Conservation (phyloP, 2,797 vertebrate genomes). For the Diplodus sargus region DNA sequence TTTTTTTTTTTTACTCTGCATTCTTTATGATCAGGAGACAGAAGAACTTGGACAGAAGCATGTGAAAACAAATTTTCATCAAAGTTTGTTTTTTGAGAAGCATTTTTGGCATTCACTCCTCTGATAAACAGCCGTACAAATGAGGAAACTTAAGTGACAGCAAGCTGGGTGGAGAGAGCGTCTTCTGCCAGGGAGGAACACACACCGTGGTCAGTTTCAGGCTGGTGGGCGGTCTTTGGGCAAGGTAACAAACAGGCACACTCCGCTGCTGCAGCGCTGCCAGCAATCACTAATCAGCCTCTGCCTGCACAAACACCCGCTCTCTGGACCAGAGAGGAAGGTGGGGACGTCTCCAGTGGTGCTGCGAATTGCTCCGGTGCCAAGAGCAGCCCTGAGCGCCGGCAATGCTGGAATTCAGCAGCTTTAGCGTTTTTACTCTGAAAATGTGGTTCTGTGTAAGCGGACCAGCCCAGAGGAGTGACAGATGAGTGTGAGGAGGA, state of each 20-base stretch:
- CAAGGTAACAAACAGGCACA: constrained; percentile 45
- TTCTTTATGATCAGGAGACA: background rate
- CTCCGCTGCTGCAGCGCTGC: constrained; percentile 30
- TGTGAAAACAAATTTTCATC: background rate
- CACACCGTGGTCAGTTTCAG: constrained; percentile 9
- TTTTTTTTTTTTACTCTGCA: background rate
- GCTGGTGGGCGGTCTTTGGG: constrained; percentile 44
- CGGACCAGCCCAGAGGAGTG: constrained; percentile 17
- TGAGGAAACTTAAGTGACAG: constrained; percentile 15
- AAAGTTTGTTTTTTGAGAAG: background rate
- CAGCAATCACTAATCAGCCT: constrained; percentile 52
- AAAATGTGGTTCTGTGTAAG: constrained; percentile 18
- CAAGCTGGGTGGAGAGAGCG: background rate
- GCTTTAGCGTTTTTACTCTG: constrained; percentile 20
- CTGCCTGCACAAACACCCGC: constrained; percentile 38
- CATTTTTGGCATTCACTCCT: background rate
- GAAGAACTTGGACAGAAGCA: background rate
- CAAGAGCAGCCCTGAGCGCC: background rate
- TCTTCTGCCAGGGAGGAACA: constrained; percentile 17
- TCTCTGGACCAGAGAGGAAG: constrained; percentile 23
- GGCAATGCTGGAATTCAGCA: constrained; percentile 21
- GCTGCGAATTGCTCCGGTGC: constrained; percentile 32
- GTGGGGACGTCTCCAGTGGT: constrained; percentile 15
- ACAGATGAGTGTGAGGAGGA: constrained; percentile 24
- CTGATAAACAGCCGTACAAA: constrained; percentile 12